Base-by-base conservation (phyloP, 2,113 vertebrate genomes). In the Corvus hawaiiensis region DNA sequence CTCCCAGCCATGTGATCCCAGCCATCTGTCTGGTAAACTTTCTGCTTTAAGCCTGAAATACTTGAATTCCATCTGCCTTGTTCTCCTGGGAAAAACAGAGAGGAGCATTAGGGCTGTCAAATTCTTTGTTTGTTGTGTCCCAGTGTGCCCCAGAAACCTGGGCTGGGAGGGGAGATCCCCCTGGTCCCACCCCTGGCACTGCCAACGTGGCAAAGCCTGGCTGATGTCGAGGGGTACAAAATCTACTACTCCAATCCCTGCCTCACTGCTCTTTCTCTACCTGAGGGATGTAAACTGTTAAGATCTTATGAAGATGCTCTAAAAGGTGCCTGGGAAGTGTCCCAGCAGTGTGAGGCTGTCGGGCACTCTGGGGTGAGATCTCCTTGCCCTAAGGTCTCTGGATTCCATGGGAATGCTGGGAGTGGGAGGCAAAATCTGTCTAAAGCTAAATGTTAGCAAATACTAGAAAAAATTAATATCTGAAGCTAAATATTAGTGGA, bases 41-140 rank as follows among this genome's bases (percentile, higher is more conserved):
- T 75, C 76, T 84, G 59, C 74, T 58, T 81, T 86, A 63, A 89
- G 72, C 80, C 77, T 63, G 52, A 77, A 92, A 59, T 74, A 64
- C 39, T 84, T 55, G 69, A 71, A 73, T 72, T 92, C 91, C 73
- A 27, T 89, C 89, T 75, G 86, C 52, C 64, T 51, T 3, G 22
- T 69, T 61, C 89, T 92, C 89, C 64, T 78, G 84, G 87, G 84
- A 84, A 90, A 84, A 89, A 64, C 56, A 66, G 63, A 68, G 69
- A 66, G 43, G 19, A 88, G 59, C 64, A 43, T 90, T 43, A 74
- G 43, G 49, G 20, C 89, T 35, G 46, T 61, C 71, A 71, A 17
- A 80, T n/a, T 86, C 76, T 52, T 32, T 26, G 30, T 48, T 84
- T 87, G 21, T 73, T 78, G 71, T 75, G 30, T 69, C 68, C 44